Base-by-base conservation (phyloP, 1,140 invertebrate genomes). In the Leptopilina boulardi region DNA sequence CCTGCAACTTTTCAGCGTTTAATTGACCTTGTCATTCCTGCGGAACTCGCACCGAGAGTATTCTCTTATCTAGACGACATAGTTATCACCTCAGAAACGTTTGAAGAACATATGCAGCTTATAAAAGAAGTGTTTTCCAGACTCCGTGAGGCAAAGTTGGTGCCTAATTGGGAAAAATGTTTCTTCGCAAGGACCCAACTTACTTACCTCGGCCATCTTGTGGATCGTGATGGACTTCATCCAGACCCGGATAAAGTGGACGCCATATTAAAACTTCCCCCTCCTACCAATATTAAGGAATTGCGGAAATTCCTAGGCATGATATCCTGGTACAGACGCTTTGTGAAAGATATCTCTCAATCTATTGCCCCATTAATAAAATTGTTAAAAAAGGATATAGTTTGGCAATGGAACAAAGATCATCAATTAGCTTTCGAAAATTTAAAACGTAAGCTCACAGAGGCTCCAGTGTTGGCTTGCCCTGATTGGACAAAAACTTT, bases 11-110 rank as follows among this genome's bases (percentile, higher is more conserved):
- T n/a, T n/a, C n/a, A n/a, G n/a, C n/a, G n/a, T n/a, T n/a, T n/a
- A n/a, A n/a, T n/a, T n/a, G n/a, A n/a, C n/a, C n/a, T n/a, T n/a
- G 83, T 90, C 0, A 81, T 92, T 34, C 41, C 41, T 4, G 30
- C n/a, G 0, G 83, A 83, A 5, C 51, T 89, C 1, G 75, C 77
- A 19, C 76, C 78, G 15, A 76, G 34, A 5, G 42, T 47, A 9
- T 83, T 77, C 42, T 72, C 85, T 15, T 91, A 87, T 66, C n/a
- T 90, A 21, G 90, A 91, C 71, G 88, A 91, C 34, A 3, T 75
- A 0, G 8, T 77, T 0, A 56, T 80, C 1, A 21, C 70, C 0
- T 54, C 51, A 8, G 13, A 18, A 54, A 80, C 75, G 1, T 26
- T 42, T 6, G 71, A 75, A 1, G 71, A 80, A 3, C 47, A 42